Percentiles rank a stretch among this genome's conserved stretches.
These are phyloP conservation scores for Lasioglossum albipes DNA, from an alignment of 1,140 invertebrate species.

Conservation along the genomic window DNA sequence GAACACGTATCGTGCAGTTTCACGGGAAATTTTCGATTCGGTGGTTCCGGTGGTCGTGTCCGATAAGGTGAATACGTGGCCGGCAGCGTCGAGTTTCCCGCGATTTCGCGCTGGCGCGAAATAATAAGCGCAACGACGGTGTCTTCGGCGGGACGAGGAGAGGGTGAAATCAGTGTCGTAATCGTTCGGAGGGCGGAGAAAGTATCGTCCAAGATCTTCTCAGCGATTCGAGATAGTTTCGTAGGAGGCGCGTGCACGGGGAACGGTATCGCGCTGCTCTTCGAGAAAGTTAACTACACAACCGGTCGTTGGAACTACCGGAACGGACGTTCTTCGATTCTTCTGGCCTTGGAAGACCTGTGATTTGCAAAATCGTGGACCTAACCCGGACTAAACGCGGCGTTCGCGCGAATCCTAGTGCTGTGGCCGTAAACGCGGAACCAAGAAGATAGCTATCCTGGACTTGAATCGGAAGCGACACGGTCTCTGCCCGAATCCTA, in stretches of 20 bases:
- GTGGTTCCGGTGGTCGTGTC: not conserved
- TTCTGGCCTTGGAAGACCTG: too few relatives aligned
- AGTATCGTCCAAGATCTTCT: constrained; percentile 40
- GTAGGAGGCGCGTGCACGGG: constrained; percentile 3
- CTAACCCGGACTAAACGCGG: too few relatives aligned
- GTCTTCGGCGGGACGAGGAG: constrained; percentile 29
- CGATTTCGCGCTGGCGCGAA: not conserved
- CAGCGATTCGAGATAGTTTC: constrained; percentile 30
- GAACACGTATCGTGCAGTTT: not conserved
- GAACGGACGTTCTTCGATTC: too few relatives aligned
- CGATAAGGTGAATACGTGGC: not conserved
- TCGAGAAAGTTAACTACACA: not conserved
- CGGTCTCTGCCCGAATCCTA: not conserved
- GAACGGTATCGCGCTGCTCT: not conserved
- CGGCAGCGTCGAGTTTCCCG: not conserved
- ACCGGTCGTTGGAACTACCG: too few relatives aligned
- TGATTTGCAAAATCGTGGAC: too few relatives aligned
- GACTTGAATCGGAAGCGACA: too few relatives aligned
- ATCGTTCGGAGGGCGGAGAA: constrained; percentile 61
- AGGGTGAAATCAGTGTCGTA: constrained; percentile 58
- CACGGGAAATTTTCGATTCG: not conserved
- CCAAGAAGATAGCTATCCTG: too few relatives aligned
- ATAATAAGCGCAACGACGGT: constrained; percentile 22
- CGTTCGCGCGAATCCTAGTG: too few relatives aligned
- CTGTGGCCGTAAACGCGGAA: too few relatives aligned